phyloP scores from a whole-genome alignment of 2,797 vertebrate genomes.

The Hybognathus amarus region DNA sequence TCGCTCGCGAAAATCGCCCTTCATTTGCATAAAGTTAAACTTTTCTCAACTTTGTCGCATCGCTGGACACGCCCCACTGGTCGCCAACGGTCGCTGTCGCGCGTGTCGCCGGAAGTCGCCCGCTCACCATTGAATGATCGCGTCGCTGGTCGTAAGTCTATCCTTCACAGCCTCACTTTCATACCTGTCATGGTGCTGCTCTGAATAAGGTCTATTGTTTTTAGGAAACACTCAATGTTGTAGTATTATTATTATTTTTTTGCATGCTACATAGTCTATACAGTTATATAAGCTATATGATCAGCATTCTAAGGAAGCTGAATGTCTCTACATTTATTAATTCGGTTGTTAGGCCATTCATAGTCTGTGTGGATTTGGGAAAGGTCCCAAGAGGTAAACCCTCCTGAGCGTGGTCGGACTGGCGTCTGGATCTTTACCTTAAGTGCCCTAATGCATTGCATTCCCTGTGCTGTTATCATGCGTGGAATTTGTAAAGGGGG shows the following conservation, averaged over 20 bases:
- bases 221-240: too few species aligned
- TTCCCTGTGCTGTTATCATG: not conserved
- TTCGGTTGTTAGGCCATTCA: not conserved
- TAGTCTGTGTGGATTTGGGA: not conserved
- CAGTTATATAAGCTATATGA: not conserved
- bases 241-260: not conserved
- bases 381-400: not conserved
- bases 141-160: too few species aligned
- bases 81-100: too few species aligned
- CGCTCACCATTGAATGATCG: too few species aligned
- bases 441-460: conserved; percentile 20
- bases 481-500: conserved; percentile 7
- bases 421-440: conserved; percentile 28
- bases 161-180: too few species aligned
- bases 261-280: not conserved
- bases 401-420: not conserved
- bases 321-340: not conserved
- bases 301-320: not conserved
- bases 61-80: too few species aligned
- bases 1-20: too few species aligned
- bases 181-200: too few species aligned
- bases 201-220: not conserved
- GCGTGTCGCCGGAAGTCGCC: too few species aligned
- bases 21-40: too few species aligned
- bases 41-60: too few species aligned